Evolutionary conservation across 2,797 vertebrate genomes (phyloP), one percentile per base, ranked within the genome.

Genomic region (Cirrhinus mrigala): DNA sequence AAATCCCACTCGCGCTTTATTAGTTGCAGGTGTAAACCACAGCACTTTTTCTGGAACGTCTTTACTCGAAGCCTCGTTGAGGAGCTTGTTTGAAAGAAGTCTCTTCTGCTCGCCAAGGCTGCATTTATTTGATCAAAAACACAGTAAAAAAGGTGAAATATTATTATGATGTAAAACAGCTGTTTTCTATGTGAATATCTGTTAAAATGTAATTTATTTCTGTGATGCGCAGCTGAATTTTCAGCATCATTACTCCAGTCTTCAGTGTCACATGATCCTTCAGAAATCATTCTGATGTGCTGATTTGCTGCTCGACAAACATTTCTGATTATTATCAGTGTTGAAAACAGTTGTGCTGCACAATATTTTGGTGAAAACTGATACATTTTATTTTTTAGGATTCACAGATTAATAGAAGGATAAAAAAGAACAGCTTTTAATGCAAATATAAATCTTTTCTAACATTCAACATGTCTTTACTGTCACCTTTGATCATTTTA

Each of bases 21-120:
- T 96, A 94, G 92, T 94, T 95, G 95, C 96, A 97, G 96, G 94
- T 96, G 93, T 91, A 93, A 91, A 94, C 90, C 88, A 81, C 91
- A 16, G 20, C 27, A 52, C 46, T 37, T 92, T 92, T 92, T 94
- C 54, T 94, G 93, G 24, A 11, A 16, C 27, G 8, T 6, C 9
- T 46, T 18, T 44, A 11, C 29, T 68, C 24, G 33, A 66, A n/a
- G 46, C 27, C 58, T 79, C 56, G 37, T 83, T 18, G 14, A 27
- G 46, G 81, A 80, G 82, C 24, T 22, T 54, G 76, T 88, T 24
- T 29, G 3, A 69, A 37, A 66, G 15, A 66, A 22, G 14, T 14
- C n/a, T 24, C 33, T 24, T 16, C 22, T 71, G 69, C 6, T 71
- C 40, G 2, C 0, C 20, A 3, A n/a, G 9, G 10, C 68, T 69